These are phyloP conservation scores for Axea sp. DNA, from an alignment of 2,888 invertebrate genomes.

Conservation along the genomic window DNA sequence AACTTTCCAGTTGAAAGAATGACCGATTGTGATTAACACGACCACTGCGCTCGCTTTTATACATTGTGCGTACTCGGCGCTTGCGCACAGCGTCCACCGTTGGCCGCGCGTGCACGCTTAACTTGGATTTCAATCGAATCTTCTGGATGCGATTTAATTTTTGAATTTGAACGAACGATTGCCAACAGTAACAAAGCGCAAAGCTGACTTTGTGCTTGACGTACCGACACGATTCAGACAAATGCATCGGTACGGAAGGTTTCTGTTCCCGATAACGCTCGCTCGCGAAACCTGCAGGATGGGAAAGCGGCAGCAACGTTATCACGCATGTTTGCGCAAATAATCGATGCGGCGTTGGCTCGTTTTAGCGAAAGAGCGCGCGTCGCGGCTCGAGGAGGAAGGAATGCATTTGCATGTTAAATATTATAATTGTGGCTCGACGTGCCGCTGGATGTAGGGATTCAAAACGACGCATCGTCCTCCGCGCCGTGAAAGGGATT, in stretches of 20 bases:
- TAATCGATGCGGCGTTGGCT: background rate
- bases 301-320: background rate
- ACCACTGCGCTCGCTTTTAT: too few relatives aligned
- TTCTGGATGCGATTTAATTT: too few relatives aligned
- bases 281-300: slow-evolving; percentile 11
- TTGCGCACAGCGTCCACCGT: too few relatives aligned
- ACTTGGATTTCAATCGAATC: too few relatives aligned
- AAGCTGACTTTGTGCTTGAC: too few relatives aligned
- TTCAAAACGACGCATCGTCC: slow-evolving; percentile 57
- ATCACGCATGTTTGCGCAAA: background rate
- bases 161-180: too few relatives aligned
- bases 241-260: slow-evolving; percentile 20
- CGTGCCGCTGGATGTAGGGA: slow-evolving; percentile 49
- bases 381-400: background rate
- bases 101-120: too few relatives aligned
- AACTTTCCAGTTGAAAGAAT: too few relatives aligned
- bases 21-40: too few relatives aligned
- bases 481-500: slow-evolving; percentile 52
- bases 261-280: background rate
- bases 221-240: slow-evolving; percentile 12
- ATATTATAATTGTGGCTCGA: slow-evolving; percentile 45
- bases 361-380: slow-evolving; percentile 7
- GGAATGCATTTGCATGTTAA: slow-evolving; percentile 53
- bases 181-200: too few relatives aligned
- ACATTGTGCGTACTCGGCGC: too few relatives aligned